Percentiles rank a stretch among this genome's conserved stretches.
These are phyloP conservation scores for Epizoanthus scotinus DNA, from an alignment of 92 coral and sea anemone genomes.

Conservation along the genomic window DNA sequence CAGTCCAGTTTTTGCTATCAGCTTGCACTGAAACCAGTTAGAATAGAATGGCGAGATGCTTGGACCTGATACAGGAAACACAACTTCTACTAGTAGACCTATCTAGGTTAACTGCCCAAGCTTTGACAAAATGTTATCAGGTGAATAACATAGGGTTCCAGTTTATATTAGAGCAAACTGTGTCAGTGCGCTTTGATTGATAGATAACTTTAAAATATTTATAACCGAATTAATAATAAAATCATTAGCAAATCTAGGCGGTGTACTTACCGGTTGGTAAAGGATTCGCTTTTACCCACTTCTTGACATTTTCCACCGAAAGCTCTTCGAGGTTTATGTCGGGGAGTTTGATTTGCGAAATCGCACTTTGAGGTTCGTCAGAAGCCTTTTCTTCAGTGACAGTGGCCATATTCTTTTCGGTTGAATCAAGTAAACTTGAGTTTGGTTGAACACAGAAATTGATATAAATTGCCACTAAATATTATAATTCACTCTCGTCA, in stretches of 20 bases:
- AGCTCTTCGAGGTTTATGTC: conserved; percentile 26
- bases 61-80: too few relatives aligned
- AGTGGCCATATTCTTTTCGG: neutral
- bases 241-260: neutral
- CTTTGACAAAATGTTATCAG: neutral
- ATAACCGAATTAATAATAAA: neutral
- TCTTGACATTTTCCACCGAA: conserved; percentile 53
- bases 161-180: neutral
- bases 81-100: neutral
- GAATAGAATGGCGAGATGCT: too few relatives aligned
- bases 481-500: neutral
- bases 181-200: neutral
- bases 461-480: conserved; percentile 9
- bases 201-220: neutral
- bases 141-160: neutral
- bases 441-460: neutral
- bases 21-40: too few relatives aligned
- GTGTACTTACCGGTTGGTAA: conserved; percentile 60
- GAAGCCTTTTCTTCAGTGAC: conserved; percentile 4
- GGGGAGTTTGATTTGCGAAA: conserved; percentile 34
- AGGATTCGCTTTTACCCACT: conserved; percentile 61
- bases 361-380: conserved; percentile 5
- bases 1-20: too few relatives aligned
- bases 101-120: neutral
- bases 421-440: neutral